Conservation (phyloP, 2,888 invertebrate genomes). For the Drosophila nigritarsus region DNA sequence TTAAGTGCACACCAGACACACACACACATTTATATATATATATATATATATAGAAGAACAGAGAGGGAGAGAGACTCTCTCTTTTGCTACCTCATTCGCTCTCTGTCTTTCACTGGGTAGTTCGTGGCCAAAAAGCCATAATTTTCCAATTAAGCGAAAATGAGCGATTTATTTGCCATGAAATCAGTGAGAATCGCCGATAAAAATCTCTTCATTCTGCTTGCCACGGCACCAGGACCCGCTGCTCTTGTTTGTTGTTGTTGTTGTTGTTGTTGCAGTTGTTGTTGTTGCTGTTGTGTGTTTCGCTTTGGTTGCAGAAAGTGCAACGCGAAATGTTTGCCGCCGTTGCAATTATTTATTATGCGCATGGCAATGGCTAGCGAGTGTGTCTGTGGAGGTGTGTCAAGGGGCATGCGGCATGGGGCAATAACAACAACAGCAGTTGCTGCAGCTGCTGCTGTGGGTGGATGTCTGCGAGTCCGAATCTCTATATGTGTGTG, state of each 20-base stretch:
- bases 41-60: not conserved
- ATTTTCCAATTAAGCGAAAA: constrained; percentile 86
- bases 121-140: constrained; percentile 81
- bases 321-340: constrained; percentile 78
- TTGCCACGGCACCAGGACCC: constrained; percentile 52
- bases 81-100: not conserved
- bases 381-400: constrained; percentile 47
- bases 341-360: constrained; percentile 79
- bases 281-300: constrained; percentile 52
- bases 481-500: constrained; percentile 11
- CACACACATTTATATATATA: not conserved
- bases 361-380: constrained; percentile 68
- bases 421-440: constrained; percentile 43
- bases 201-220: constrained; percentile 85
- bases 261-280: constrained; percentile 40
- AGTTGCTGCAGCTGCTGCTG: constrained; percentile 48
- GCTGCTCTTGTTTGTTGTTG: constrained; percentile 27
- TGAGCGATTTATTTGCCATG: constrained; percentile 86
- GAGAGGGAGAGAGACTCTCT: not conserved
- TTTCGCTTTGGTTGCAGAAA: constrained; percentile 74
- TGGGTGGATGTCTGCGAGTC: constrained; percentile 44
- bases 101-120: constrained; percentile 12
- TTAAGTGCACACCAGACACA: not conserved
- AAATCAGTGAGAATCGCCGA: constrained; percentile 85
- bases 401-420: constrained; percentile 39